Percentiles rank a stretch among this genome's conserved stretches.
Conservation (phyloP, 2,113 vertebrate genomes). For the Microtus richardsoni region DNA sequence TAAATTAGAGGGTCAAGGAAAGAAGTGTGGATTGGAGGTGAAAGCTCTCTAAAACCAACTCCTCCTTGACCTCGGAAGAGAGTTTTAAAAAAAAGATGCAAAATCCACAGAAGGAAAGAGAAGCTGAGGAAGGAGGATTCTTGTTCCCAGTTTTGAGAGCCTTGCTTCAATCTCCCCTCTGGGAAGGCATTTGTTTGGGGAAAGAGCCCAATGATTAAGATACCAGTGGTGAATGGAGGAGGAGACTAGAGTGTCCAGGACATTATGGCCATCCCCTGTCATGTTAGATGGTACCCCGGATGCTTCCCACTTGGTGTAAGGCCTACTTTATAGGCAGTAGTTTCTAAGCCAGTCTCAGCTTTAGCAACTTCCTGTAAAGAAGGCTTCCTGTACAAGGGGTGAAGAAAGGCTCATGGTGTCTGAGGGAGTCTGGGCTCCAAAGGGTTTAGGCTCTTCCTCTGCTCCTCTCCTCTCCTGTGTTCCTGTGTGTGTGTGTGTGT, state of each 20-base stretch:
- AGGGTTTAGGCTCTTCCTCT: not conserved
- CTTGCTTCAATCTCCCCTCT: not conserved
- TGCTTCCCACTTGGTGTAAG: not conserved
- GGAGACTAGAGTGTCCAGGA: not conserved
- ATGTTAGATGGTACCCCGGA: not conserved
- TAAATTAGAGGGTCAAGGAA: not conserved
- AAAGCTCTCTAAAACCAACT: conserved; percentile 36
- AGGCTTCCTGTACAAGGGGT: not conserved
- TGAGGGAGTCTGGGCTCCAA: not conserved
- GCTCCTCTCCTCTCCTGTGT: not conserved
- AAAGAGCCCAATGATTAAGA: not conserved
- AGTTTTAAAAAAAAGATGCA: not conserved
- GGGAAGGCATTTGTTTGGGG: not conserved
- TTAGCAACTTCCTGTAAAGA: conserved; percentile 9
- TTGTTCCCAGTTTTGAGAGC: not conserved
- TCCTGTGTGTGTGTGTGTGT: not conserved
- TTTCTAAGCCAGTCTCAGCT: conserved; percentile 28
- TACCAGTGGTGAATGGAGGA: not conserved
- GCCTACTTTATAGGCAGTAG: not conserved
- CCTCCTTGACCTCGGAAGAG: not conserved
- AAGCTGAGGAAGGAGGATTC: not conserved
- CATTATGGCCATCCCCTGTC: not conserved
- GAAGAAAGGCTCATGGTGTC: no score
- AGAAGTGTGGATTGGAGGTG: conserved; percentile 27
- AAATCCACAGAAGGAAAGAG: not conserved